phyloP scores from a whole-genome alignment of 2,888 invertebrate genomes.

The Acronicta leporina region DNA sequence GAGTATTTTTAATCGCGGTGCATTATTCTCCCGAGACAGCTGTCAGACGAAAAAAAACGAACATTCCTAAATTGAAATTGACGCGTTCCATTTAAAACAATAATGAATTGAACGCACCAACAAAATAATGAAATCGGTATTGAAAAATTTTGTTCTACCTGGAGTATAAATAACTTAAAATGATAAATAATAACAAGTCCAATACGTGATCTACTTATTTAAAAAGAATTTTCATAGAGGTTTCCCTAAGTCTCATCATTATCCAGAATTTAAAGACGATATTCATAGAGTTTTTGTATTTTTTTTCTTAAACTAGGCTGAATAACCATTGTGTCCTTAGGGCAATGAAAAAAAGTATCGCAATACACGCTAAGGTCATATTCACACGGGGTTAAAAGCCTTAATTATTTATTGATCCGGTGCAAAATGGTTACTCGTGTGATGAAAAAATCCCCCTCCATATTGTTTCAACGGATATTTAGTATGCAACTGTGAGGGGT shows the following conservation, averaged over 20 bases:
- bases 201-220: too few relatives aligned
- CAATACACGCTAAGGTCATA: slow-evolving; percentile 70
- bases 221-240: too few relatives aligned
- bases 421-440: slow-evolving; percentile 67
- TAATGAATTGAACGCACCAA: slow-evolving; percentile 73
- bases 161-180: slow-evolving; percentile 58
- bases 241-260: too few relatives aligned
- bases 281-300: background rate
- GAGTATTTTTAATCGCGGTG: slow-evolving; percentile 63
- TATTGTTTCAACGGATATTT: slow-evolving; percentile 70
- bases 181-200: slow-evolving; percentile 20
- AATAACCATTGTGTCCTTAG: slow-evolving; percentile 17
- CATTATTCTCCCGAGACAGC: slow-evolving; percentile 71
- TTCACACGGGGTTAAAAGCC: slow-evolving; percentile 77
- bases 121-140: slow-evolving; percentile 80
- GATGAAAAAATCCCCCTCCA: slow-evolving; percentile 68
- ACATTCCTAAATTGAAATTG: slow-evolving; percentile 83
- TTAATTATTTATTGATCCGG: slow-evolving; percentile 82
- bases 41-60: slow-evolving; percentile 72
- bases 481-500: slow-evolving; percentile 54
- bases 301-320: slow-evolving; percentile 16
- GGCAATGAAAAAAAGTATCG: slow-evolving; percentile 32
- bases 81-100: slow-evolving; percentile 87
- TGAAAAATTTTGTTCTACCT: slow-evolving; percentile 65
- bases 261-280: too few relatives aligned